phyloP scores from a whole-genome alignment of 2,888 invertebrate genomes.

The Callimorpha dominula region DNA sequence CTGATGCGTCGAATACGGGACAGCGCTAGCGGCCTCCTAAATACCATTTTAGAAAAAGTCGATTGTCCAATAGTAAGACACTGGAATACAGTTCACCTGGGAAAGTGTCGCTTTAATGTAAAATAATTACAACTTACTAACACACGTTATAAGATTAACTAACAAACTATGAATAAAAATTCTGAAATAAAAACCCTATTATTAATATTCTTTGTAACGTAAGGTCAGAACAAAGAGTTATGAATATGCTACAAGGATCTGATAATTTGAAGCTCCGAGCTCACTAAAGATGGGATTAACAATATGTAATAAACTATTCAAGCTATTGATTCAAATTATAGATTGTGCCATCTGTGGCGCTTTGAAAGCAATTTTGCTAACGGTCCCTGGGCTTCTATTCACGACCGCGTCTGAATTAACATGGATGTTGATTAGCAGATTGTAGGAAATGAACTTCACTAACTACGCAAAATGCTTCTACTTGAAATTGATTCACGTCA shows the following conservation, averaged over 20 bases:
- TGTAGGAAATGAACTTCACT: background rate
- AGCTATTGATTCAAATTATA: constrained; percentile 52
- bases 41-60: too few relatives aligned
- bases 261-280: constrained; percentile 41
- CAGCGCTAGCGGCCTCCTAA: too few relatives aligned
- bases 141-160: too few relatives aligned
- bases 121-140: too few relatives aligned
- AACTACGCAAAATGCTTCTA: background rate
- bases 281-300: constrained; percentile 40
- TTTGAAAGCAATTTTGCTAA: constrained; percentile 5
- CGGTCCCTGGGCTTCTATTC: background rate
- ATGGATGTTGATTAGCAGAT: constrained; percentile 2
- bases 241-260: constrained; percentile 42
- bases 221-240: constrained; percentile 33
- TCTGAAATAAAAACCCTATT: too few relatives aligned
- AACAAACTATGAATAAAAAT: too few relatives aligned
- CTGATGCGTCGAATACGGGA: too few relatives aligned
- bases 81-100: too few relatives aligned
- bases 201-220: constrained; percentile 33
- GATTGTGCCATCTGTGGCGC: constrained; percentile 41
- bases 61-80: too few relatives aligned
- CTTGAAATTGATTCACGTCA: background rate
- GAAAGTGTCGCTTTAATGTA: too few relatives aligned
- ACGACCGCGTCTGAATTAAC: constrained; percentile 9
- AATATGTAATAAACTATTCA: constrained; percentile 51